Evolutionary conservation across 2,113 vertebrate genomes (phyloP).

Genomic region (Isurus oxyrinchus): DNA sequence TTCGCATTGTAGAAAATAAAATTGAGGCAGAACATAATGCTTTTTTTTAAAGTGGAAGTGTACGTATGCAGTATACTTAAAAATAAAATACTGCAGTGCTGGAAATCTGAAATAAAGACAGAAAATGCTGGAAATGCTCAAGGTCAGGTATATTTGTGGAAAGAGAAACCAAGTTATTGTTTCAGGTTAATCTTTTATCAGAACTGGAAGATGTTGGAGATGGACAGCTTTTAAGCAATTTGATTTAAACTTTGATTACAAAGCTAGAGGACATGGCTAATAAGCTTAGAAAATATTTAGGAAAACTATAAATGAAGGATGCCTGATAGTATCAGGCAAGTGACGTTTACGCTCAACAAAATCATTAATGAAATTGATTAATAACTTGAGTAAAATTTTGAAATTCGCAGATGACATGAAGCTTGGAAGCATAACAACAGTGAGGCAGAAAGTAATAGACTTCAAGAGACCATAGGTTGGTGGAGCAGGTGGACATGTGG

Average conservation of each 20-base stretch:
- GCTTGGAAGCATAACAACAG: background rate
- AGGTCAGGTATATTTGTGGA: background rate
- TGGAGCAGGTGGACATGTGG: background rate
- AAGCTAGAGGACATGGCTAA: background rate
- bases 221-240: background rate
- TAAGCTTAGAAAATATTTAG: background rate
- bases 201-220: background rate
- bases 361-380: background rate
- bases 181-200: background rate
- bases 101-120: background rate
- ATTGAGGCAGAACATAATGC: background rate
- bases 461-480: no score
- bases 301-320: background rate
- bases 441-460: background rate
- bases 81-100: background rate
- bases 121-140: background rate
- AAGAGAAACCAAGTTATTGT: background rate
- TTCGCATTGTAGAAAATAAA: background rate
- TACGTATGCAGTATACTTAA: background rate
- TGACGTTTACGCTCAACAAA: background rate
- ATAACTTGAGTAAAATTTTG: background rate
- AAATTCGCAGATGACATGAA: background rate
- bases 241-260: background rate
- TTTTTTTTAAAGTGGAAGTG: background rate
- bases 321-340: background rate